Base-by-base conservation (phyloP, 2,113 vertebrate genomes). In the Eleginops maclovinus region DNA sequence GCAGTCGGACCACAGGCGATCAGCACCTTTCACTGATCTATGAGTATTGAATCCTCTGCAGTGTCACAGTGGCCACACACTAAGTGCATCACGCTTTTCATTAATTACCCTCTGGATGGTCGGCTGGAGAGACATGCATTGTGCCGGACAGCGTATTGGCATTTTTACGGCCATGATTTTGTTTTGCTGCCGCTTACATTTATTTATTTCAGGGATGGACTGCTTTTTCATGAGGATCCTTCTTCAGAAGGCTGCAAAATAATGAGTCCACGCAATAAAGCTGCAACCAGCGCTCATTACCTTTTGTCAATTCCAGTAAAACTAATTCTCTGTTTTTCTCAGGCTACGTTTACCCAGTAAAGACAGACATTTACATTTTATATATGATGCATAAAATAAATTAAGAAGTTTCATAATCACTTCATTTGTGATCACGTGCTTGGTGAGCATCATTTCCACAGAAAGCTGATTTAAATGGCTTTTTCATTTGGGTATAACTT, bases 151-250 rank as follows among this genome's bases (percentile, higher is more conserved):
- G 64, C 50, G 3, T 93, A 95, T 94, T 92, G 94, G 88, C 94
- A 93, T 90, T 92, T 95, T 95, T 93, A 94, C 78, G 77, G 89
- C 86, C 76, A 70, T 82, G 86, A 91, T 36, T 93, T 90, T 93
- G 93, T 95, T 95, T 93, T 83, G 83, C 88, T 88, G 91, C 83
- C 73, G 50, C 83, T 92, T 90, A 81, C 90, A 92, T 92, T 66
- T 68, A 61, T 87, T 87, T 89, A 36, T 87, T 87, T 87, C 65
- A 77, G 64, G 77, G 71, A 89, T 67, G 13, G 3, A 85, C 55
- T 26, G 72, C 49, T 44, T 62, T 84, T 90, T 91, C 62, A 91
- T 85, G 73, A 87, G 21, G 8, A 62, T 40, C 49, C 47, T 73
- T 86, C n/a, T 56, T 50, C 26, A 50, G 43, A 21, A 19, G 2